These are phyloP conservation scores for Microplitis demolitor DNA, from an alignment of 1,140 invertebrate species.

Conservation along the genomic window DNA sequence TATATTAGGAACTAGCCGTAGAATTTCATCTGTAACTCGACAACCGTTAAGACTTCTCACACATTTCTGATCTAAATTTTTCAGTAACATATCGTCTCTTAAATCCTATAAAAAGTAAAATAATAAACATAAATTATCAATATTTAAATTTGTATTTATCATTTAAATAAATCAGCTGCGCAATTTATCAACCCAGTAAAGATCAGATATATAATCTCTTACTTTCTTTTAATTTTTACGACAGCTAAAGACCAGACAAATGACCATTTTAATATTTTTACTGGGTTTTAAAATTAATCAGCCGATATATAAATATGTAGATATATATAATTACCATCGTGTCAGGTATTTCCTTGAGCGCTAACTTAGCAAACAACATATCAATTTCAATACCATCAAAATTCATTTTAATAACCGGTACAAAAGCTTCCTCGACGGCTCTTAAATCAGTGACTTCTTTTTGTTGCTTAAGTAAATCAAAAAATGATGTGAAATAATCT, in stretches of 20 bases:
- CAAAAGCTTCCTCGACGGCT: conserved; percentile 97
- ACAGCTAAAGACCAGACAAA: no score
- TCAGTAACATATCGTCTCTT: conserved; percentile 87
- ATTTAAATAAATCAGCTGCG: no score
- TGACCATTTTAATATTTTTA: background rate
- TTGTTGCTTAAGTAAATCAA: conserved; percentile 86
- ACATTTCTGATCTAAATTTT: conserved; percentile 96
- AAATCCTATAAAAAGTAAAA: conserved; percentile 72
- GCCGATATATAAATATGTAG: no score
- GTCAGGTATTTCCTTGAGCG: conserved; percentile 89
- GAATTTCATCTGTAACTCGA: conserved; percentile 97
- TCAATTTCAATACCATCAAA: conserved; percentile 99
- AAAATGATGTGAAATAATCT: conserved; percentile 96
- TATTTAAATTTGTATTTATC: no score
- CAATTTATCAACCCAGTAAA: no score
- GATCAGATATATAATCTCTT: no score
- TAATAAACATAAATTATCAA: no score
- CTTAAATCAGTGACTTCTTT: conserved; percentile 84
- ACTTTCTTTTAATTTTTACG: no score
- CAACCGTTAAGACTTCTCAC: conserved; percentile 97
- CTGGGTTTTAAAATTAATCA: background rate
- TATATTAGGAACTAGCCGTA: conserved; percentile 93
- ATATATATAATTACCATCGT: conserved; percentile 56
- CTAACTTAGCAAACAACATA: conserved; percentile 93
- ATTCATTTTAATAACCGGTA: conserved; percentile 99